Evolutionary conservation across 2,888 invertebrate genomes (phyloP).

Genomic region (Thecocarcelia acutangulata): DNA sequence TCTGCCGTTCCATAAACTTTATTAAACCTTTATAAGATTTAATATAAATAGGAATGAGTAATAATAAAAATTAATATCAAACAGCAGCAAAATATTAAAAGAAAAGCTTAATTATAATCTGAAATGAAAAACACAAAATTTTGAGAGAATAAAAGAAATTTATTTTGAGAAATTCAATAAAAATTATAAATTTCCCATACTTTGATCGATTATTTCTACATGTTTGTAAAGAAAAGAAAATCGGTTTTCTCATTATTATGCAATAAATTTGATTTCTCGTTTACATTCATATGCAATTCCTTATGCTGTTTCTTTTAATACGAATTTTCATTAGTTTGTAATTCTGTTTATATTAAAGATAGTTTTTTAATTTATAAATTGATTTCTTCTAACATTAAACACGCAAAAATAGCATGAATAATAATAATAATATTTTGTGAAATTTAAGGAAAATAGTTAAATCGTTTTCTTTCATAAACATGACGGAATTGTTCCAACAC

Average conservation of each 20-base stretch:
- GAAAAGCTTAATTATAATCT: constrained; percentile 32
- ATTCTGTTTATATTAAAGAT: constrained; percentile 44
- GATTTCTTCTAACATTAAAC: constrained; percentile 56
- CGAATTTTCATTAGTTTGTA: constrained; percentile 52
- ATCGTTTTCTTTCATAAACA: too few relatives aligned
- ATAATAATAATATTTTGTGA: too few relatives aligned
- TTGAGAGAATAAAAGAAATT: constrained; percentile 21
- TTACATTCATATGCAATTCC: constrained; percentile 27
- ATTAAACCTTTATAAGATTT: constrained; percentile 46
- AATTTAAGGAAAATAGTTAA: too few relatives aligned
- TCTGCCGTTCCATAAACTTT: constrained; percentile 9
- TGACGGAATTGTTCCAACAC: too few relatives aligned
- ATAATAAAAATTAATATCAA: background rate
- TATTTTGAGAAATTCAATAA: constrained; percentile 42
- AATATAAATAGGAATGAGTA: constrained; percentile 20
- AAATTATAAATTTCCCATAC: background rate
- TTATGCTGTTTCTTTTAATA: constrained; percentile 3
- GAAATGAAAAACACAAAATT: background rate
- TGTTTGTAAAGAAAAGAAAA: too few relatives aligned
- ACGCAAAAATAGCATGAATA: background rate
- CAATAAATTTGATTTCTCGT: background rate
- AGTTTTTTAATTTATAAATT: constrained; percentile 62
- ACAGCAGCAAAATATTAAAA: constrained; percentile 18
- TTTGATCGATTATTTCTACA: constrained; percentile 2
- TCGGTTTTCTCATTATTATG: background rate